A percentile compares a stretch with the other conserved stretches of the same genome.
phyloP scores from a whole-genome alignment of 2,888 invertebrate species.

The Netelia virgata region DNA sequence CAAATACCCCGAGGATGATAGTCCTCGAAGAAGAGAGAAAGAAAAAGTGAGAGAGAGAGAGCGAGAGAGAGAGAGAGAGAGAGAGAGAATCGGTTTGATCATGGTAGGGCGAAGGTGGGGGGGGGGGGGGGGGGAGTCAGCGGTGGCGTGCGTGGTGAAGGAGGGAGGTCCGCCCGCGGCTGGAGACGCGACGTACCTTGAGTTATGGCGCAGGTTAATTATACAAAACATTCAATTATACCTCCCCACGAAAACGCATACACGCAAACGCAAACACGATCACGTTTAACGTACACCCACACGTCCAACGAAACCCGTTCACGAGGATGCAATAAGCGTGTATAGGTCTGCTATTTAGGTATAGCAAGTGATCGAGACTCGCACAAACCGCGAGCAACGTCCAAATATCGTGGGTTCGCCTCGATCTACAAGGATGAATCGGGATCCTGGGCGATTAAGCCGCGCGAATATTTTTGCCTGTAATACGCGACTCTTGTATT shows the following conservation, averaged over 20 bases:
- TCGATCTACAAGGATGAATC: constrained; percentile 40
- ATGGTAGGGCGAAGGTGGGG: constrained; percentile 21
- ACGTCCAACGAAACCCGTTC: constrained; percentile 59
- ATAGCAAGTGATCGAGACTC: constrained; percentile 23
- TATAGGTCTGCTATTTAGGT: constrained; percentile 28
- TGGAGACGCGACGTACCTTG: constrained; percentile 84
- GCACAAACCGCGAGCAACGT: constrained; percentile 12
- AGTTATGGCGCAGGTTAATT: constrained; percentile 85
- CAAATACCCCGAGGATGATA: constrained; percentile 75
- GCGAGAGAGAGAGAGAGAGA: constrained; percentile 62
- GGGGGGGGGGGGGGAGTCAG: constrained; percentile 58
- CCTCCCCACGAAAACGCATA: constrained; percentile 76
- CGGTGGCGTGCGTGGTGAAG: constrained; percentile 67
- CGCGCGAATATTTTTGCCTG: constrained; percentile 41
- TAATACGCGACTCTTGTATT: constrained; percentile 26
- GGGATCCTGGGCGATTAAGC: constrained; percentile 41
- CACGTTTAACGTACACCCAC: neutral
- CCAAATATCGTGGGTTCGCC: constrained; percentile 28
- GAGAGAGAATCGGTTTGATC: constrained; percentile 40
- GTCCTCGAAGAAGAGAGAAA: constrained; percentile 51
- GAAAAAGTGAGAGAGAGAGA: constrained; percentile 64
- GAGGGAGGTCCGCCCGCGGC: constrained; percentile 82
- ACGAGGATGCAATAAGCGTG: constrained; percentile 44
- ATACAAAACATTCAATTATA: constrained; percentile 85
- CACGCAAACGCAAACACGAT: constrained; percentile 45